phyloP scores from a whole-genome alignment of 2,113 vertebrate species.

The Prinia subflava region DNA sequence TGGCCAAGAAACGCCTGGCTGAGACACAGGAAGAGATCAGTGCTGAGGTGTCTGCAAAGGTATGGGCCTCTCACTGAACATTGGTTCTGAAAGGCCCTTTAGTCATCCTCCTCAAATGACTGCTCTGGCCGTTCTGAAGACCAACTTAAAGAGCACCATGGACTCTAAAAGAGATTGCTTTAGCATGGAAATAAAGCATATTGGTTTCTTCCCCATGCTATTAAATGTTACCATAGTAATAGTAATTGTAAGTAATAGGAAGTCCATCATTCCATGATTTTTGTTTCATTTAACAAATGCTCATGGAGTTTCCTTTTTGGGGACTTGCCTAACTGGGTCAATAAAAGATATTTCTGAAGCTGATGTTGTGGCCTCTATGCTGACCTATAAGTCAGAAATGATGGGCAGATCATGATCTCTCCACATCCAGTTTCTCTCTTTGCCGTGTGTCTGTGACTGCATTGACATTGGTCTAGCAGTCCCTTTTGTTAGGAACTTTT shows the following conservation, averaged over 20 bases:
- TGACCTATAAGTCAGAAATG: background rate
- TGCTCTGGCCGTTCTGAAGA: background rate
- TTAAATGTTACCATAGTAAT: background rate
- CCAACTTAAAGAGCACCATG: background rate
- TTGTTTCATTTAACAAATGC: background rate
- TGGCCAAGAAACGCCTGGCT: conserved; percentile 96
- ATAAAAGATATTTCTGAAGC: background rate
- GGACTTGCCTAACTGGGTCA: background rate
- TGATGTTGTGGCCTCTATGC: background rate
- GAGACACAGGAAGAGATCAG: conserved; percentile 99
- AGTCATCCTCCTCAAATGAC: background rate
- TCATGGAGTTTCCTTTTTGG: background rate
- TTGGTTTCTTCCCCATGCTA: background rate
- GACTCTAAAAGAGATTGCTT: background rate
- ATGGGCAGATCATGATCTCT: background rate
- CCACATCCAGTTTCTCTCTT: background rate
- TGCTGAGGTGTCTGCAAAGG: conserved; percentile 97
- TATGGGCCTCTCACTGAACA: conserved; percentile 6
- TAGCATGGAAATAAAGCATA: background rate
- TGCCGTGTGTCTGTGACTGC: background rate
- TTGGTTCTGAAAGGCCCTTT: background rate
- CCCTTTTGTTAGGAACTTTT: background rate
- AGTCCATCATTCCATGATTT: background rate
- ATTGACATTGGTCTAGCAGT: background rate
- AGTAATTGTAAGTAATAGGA: background rate